phyloP scores from a whole-genome alignment of 2,113 vertebrate genomes.

The Indicator indicator region DNA sequence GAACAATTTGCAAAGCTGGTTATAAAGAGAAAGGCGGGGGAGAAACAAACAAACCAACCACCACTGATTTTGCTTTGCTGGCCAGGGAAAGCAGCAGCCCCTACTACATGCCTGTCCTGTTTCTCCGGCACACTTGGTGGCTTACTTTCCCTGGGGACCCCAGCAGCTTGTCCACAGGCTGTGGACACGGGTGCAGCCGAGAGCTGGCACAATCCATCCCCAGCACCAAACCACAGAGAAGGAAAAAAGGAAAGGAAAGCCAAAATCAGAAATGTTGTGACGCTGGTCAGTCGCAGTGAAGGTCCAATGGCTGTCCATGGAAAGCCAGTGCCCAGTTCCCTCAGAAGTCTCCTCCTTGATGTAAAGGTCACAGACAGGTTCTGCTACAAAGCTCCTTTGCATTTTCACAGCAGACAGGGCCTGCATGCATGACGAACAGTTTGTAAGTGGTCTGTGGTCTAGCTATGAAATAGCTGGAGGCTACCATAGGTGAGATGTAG shows the following conservation, averaged over 20 bases:
- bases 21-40: background rate
- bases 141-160: background rate
- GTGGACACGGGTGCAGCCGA: background rate
- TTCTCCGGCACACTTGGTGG: background rate
- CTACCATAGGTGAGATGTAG: background rate
- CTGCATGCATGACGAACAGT: background rate
- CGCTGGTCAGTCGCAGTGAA: background rate
- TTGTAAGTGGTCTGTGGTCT: background rate
- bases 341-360: background rate
- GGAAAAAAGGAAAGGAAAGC: background rate
- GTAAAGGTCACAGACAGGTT: background rate
- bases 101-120: background rate
- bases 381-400: background rate
- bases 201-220: background rate
- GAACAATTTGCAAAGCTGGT: rapidly evolving
- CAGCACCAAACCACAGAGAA: background rate
- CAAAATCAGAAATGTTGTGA: background rate
- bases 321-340: rapidly evolving
- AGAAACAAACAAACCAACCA: background rate
- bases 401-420: background rate
- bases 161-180: background rate
- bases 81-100: background rate
- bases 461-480: rapidly evolving
- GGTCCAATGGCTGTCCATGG: rapidly evolving
- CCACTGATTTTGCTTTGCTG: background rate